Evolutionary conservation across 2,797 vertebrate species (phyloP).

Genomic region (Allochrocebus solatus): DNA sequence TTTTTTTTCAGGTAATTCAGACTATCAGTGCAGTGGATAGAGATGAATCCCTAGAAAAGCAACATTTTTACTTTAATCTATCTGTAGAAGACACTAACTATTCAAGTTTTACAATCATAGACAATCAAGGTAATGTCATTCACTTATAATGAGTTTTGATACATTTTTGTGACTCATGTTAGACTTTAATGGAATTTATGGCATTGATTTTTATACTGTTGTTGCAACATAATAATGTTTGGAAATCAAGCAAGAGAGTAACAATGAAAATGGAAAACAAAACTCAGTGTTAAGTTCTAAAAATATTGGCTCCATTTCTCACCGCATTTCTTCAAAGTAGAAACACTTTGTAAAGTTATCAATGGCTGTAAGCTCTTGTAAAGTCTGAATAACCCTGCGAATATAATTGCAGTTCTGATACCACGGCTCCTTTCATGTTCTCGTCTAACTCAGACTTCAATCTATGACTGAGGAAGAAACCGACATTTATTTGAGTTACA

Average conservation of each 20-base stretch:
- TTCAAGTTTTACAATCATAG: conserved; percentile 91
- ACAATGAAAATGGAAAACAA: neutral
- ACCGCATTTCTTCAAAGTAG: neutral
- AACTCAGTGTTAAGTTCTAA: neutral
- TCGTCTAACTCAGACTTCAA: neutral
- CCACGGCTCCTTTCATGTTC: fast-evolving
- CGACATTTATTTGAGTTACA: neutral
- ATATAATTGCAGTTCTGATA: neutral
- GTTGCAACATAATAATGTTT: neutral
- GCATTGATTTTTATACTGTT: neutral
- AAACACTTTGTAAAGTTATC: neutral
- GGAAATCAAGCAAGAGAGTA: neutral
- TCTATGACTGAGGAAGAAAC: neutral
- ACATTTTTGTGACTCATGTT: neutral
- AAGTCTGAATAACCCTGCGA: neutral
- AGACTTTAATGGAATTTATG: neutral
- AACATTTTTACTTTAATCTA: conserved; percentile 92
- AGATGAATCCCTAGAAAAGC: conserved; percentile 89
- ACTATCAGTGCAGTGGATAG: conserved; percentile 91
- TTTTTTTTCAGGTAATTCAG: conserved; percentile 89
- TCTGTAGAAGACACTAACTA: conserved; percentile 86
- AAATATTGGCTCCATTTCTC: neutral
- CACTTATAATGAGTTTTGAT: neutral
- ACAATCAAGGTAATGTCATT: conserved; percentile 91
- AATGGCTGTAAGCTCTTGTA: neutral